These are phyloP conservation scores for Linnaemya tessellans DNA, from an alignment of 2,888 invertebrate genomes.

Conservation along the genomic window DNA sequence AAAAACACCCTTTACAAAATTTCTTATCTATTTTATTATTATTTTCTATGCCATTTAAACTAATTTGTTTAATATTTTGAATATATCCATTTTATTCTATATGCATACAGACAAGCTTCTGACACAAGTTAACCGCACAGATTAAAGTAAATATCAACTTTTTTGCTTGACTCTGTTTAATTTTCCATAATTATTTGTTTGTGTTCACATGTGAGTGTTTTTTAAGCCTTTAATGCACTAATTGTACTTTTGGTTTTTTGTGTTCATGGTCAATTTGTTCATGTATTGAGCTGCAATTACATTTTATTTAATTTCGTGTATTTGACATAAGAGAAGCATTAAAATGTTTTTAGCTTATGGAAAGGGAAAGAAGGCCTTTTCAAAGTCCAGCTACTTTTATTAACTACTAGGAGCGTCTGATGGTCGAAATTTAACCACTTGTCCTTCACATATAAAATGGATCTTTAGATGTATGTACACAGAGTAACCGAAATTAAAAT, in stretches of 20 bases:
- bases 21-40: too few species aligned
- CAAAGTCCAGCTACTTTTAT: too few species aligned
- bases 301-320: slow-evolving; percentile 26
- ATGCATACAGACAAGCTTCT: background rate
- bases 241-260: slow-evolving; percentile 38
- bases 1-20: too few species aligned
- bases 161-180: background rate
- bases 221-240: slow-evolving; percentile 39
- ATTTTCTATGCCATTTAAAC: too few species aligned
- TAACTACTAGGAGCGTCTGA: too few species aligned
- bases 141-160: background rate
- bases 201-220: slow-evolving; percentile 3
- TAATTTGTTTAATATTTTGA: too few species aligned
- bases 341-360: background rate
- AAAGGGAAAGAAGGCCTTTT: background rate
- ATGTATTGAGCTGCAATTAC: slow-evolving; percentile 27
- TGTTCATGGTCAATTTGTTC: slow-evolving; percentile 42
- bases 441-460: too few species aligned
- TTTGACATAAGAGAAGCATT: background rate
- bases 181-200: background rate
- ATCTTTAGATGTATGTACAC: too few species aligned
- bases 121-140: background rate
- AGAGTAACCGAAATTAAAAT: too few species aligned
- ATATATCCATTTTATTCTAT: too few species aligned
- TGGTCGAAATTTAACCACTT: too few species aligned